A percentile compares a stretch with the other conserved stretches of the same genome.
phyloP scores from a whole-genome alignment of 2,888 invertebrate genomes.

The Caenorhabditis zanzibari region DNA sequence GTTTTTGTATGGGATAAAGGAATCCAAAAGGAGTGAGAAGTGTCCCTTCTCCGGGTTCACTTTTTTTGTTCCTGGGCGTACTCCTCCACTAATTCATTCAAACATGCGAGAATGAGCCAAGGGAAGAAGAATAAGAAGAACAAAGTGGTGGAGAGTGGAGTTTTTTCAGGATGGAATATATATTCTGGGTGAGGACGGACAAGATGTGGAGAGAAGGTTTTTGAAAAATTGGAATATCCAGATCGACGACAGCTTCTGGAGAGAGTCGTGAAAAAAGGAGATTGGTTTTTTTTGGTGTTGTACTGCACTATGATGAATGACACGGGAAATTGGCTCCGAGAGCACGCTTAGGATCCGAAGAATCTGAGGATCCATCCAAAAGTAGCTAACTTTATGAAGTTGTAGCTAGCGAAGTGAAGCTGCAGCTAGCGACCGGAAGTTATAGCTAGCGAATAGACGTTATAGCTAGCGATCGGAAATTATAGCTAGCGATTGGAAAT shows the following conservation, averaged over 20 bases:
- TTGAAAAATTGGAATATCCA: constrained; percentile 32
- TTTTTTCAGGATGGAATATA: constrained; percentile 4
- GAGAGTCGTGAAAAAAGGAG: not conserved
- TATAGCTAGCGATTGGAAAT: too few relatives aligned
- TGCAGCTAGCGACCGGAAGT: too few relatives aligned
- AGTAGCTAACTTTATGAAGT: too few relatives aligned
- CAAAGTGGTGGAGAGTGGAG: constrained; percentile 4
- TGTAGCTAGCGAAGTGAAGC: too few relatives aligned
- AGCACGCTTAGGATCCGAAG: not conserved
- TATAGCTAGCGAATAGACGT: too few relatives aligned
- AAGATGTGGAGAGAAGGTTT: not conserved
- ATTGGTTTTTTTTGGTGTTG: not conserved
- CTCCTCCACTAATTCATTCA: constrained; percentile 46
- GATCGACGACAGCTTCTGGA: constrained; percentile 6
- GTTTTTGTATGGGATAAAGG: not conserved
- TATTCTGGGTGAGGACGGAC: not conserved
- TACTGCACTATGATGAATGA: not conserved
- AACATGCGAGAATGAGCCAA: constrained; percentile 43
- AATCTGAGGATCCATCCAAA: too few relatives aligned
- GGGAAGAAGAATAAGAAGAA: constrained; percentile 10
- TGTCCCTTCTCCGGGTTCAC: not conserved
- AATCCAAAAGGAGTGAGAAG: not conserved
- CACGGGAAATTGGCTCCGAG: not conserved
- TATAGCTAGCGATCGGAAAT: too few relatives aligned
- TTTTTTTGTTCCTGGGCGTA: not conserved